Percentiles rank a stretch among this genome's conserved stretches.
These are phyloP conservation scores for Chrysolina haemoptera DNA, from an alignment of 2,888 invertebrate genomes.

Conservation along the genomic window DNA sequence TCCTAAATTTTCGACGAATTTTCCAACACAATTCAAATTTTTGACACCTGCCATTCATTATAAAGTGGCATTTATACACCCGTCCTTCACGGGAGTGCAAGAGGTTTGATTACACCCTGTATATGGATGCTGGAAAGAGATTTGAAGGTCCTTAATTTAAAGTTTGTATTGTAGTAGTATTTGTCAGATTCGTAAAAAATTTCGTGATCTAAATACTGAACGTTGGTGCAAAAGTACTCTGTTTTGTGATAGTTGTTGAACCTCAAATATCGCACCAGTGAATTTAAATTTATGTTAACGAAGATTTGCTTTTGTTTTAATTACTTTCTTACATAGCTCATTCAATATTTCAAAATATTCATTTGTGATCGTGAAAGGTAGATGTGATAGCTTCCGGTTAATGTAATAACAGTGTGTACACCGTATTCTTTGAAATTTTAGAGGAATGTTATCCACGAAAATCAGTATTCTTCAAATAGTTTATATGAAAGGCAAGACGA, in stretches of 20 bases:
- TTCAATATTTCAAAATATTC: not conserved
- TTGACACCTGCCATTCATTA: too few species aligned
- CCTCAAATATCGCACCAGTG: conserved; percentile 22
- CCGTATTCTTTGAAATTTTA: not conserved
- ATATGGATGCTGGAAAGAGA: too few species aligned
- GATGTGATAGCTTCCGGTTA: not conserved
- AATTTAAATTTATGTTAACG: conserved; percentile 10
- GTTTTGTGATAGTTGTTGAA: conserved; percentile 2
- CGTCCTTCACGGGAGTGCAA: too few species aligned
- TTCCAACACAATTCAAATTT: too few species aligned
- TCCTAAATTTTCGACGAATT: too few species aligned
- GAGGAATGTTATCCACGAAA: not conserved
- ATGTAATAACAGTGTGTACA: not conserved
- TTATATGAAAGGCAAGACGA: not conserved
- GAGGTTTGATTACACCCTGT: too few species aligned
- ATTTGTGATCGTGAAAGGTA: not conserved
- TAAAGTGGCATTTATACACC: too few species aligned
- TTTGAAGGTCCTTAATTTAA: too few species aligned
- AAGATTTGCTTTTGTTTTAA: not conserved
- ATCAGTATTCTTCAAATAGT: not conserved
- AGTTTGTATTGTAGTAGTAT: not conserved
- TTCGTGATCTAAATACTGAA: not conserved
- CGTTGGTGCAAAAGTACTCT: conserved; percentile 1
- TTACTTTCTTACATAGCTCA: not conserved
- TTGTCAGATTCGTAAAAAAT: conserved; percentile 1